phyloP scores from a whole-genome alignment of 2,888 invertebrate species.

The Eupeodes latifasciatus region DNA sequence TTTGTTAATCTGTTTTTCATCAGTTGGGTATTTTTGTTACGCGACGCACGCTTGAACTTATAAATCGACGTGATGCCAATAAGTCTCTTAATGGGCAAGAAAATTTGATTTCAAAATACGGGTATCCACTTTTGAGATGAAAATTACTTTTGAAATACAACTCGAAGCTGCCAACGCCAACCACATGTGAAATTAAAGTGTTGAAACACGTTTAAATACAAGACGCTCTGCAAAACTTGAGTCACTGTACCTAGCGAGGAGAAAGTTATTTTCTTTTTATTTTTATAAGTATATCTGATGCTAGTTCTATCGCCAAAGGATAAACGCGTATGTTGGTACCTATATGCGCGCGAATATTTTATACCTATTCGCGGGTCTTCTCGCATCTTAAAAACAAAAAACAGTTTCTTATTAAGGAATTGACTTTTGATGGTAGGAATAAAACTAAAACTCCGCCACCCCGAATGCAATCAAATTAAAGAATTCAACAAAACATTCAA shows the following conservation, averaged over 20 bases:
- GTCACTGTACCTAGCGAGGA: conserved; percentile 43
- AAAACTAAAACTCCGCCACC: conserved; percentile 55
- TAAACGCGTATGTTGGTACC: conserved; percentile 41
- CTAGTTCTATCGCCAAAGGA: conserved; percentile 49
- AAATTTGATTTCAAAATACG: background rate
- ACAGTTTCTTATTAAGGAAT: conserved; percentile 33
- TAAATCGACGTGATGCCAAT: no score
- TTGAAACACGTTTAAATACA: conserved; percentile 45
- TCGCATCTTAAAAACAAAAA: conserved; percentile 19
- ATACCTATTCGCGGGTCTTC: conserved; percentile 42
- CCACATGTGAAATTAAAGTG: conserved; percentile 61
- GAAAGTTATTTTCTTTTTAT: conserved; percentile 43
- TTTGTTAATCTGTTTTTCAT: background rate
- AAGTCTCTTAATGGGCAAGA: no score
- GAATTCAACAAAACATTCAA: conserved; percentile 62
- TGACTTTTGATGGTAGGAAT: background rate
- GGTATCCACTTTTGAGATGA: conserved; percentile 35
- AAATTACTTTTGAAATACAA: conserved; percentile 50
- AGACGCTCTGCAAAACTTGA: conserved; percentile 58
- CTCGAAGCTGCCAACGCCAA: conserved; percentile 51
- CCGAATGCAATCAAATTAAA: conserved; percentile 56
- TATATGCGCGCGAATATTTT: conserved; percentile 65
- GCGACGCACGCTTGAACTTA: conserved; percentile 1
- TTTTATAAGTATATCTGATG: background rate
- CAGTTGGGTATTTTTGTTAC: background rate